Conservation (phyloP, 2,797 vertebrate species). For the Enteromius radiatus region DNA sequence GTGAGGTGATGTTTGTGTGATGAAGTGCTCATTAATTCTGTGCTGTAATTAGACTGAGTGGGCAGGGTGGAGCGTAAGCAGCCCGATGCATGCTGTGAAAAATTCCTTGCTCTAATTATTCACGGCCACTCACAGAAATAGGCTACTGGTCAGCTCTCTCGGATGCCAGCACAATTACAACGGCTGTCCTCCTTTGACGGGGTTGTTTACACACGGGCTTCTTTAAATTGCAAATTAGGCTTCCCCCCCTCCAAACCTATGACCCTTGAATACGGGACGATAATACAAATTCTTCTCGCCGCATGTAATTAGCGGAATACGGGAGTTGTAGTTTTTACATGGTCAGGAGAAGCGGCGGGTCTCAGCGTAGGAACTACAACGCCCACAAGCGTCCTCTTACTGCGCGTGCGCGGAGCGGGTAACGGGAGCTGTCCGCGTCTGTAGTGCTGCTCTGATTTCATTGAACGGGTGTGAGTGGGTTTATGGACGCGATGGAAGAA, state of each 20-base stretch:
- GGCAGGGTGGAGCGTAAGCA: constrained; percentile 6
- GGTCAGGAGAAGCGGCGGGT: background rate
- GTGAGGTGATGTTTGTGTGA: background rate
- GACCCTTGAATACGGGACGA: constrained; percentile 9
- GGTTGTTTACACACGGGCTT: constrained; percentile 27
- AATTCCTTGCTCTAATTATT: constrained; percentile 13
- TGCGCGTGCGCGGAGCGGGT: constrained; percentile 69
- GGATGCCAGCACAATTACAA: constrained; percentile 19
- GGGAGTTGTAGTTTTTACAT: constrained; percentile 61
- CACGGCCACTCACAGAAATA: background rate
- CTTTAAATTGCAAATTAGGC: constrained; percentile 50
- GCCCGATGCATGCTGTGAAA: constrained; percentile 5
- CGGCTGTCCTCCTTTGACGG: constrained; percentile 3
- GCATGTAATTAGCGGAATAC: constrained; percentile 22
- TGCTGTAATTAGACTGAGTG: constrained; percentile 24
- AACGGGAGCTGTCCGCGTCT: constrained; percentile 76
- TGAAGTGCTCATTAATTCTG: constrained; percentile 14
- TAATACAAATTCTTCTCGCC: constrained; percentile 39
- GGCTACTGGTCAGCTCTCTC: background rate
- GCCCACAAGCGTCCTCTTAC: constrained; percentile 33
- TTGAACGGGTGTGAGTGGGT: constrained; percentile 57
- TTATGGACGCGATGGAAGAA: constrained; percentile 88
- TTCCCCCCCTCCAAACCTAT: constrained; percentile 5
- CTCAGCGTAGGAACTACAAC: constrained; percentile 44
- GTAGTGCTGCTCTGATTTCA: constrained; percentile 71